Evolutionary conservation across 2,797 vertebrate genomes (phyloP).

Genomic region (Rhynchonycteris naso): DNA sequence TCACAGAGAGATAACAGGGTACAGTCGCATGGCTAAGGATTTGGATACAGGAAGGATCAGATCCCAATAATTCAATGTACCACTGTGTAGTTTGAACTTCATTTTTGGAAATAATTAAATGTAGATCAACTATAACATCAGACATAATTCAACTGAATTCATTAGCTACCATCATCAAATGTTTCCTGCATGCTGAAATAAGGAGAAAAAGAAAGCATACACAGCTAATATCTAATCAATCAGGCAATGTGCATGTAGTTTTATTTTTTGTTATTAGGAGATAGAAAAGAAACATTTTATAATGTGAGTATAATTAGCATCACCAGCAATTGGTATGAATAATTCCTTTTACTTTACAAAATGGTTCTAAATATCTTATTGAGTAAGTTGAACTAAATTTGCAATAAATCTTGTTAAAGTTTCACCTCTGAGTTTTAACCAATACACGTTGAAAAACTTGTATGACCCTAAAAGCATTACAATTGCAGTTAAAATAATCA

Average conservation of each 20-base stretch:
- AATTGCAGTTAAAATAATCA: neutral
- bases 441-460: conserved; percentile 22
- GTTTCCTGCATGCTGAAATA: neutral
- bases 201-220: neutral
- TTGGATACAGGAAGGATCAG: neutral
- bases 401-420: neutral
- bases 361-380: neutral
- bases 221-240: neutral
- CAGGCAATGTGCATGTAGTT: neutral
- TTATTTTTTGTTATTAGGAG: neutral
- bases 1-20: neutral
- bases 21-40: neutral
- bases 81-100: neutral
- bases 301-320: neutral
- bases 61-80: neutral
- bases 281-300: neutral
- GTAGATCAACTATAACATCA: neutral
- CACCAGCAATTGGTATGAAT: neutral
- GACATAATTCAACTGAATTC: neutral
- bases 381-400: neutral
- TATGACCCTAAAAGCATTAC: neutral
- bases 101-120: conserved; percentile 6
- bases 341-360: neutral
- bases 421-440: conserved; percentile 17
- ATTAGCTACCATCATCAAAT: neutral